Evolutionary conservation across 2,888 invertebrate genomes (phyloP), one percentile per base, ranked within the genome.

Genomic region (Drosophila mimetica): DNA sequence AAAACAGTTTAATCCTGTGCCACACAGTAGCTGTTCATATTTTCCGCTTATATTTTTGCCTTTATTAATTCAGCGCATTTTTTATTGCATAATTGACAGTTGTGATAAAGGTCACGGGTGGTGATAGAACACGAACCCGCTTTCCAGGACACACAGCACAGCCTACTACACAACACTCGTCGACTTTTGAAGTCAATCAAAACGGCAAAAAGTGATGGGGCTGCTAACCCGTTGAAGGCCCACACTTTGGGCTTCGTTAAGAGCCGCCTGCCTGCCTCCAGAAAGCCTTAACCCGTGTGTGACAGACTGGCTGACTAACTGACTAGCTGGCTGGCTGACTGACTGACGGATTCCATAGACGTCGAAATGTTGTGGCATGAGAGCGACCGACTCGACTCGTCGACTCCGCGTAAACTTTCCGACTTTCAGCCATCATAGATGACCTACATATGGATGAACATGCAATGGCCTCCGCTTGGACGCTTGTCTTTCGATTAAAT

Each of bases 401-500:
- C 22, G 18, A 67, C 61, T 67, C 75, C 59, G 64, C 58, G 59
- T 77, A 71, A 84, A 81, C 73, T 73, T 78, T 77, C 54, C 71
- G 70, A 66, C 81, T 63, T 65, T 11, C 34, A 30, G 75, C 65
- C 64, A 66, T 85, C 79, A 81, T 81, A 78, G 69, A 65, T 80
- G 85, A 80, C 85, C 80, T 72, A 80, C 74, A 80, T 63, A 41
- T 16, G 22, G 20, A 25, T 18, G 20, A 32, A 32, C 47, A 47
- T 48, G 47, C 39, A 41, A 48, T 18, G 50, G 25, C 61, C 60
- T 65, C 57, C 59, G 39, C 16, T 34, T 28, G 22, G 32, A 22
- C 28, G 66, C 44, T 66, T 67, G 77, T 80, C 75, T 76, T 77
- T 85, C 74, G 74, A 85, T 80, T 76, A 76, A 78, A 78, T 81